Evolutionary conservation across 2,888 invertebrate genomes (phyloP).

Genomic region (Liposcelis brunnea): DNA sequence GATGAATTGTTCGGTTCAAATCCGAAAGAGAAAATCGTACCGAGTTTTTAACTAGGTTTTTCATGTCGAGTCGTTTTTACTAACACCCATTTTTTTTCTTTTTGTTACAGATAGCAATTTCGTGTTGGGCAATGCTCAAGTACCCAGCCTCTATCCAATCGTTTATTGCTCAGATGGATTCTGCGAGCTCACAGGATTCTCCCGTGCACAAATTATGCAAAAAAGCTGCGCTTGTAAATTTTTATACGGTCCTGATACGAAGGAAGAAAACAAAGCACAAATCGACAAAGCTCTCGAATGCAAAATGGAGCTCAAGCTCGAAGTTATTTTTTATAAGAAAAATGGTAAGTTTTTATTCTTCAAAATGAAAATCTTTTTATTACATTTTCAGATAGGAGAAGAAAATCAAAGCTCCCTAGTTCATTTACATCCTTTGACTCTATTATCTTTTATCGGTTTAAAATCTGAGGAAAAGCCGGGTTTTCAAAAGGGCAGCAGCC

Average conservation of each 20-base stretch:
- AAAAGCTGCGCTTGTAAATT: conserved; percentile 92
- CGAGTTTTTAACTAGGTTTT: too few species aligned
- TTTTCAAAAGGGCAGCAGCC: conserved; percentile 2
- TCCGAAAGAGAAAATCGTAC: too few species aligned
- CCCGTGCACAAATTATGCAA: conserved; percentile 91
- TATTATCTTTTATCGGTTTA: background rate
- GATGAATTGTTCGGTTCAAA: too few species aligned
- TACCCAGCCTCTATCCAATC: conserved; percentile 71
- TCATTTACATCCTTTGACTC: background rate
- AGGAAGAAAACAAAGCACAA: conserved; percentile 70
- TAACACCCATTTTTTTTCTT: conserved; percentile 10
- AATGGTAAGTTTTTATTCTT: conserved; percentile 50
- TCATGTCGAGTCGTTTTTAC: too few species aligned
- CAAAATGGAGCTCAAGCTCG: conserved; percentile 82
- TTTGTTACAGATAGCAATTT: conserved; percentile 78
- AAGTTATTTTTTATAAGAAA: conserved; percentile 89
- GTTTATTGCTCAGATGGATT: conserved; percentile 94
- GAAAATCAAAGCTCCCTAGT: background rate
- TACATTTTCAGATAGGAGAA: conserved; percentile 13
- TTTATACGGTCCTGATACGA: conserved; percentile 79
- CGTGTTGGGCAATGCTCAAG: conserved; percentile 89
- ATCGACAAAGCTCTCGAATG: conserved; percentile 79
- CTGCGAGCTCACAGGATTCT: conserved; percentile 86
- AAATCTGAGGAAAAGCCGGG: background rate
- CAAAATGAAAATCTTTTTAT: too few species aligned